Percentiles rank a stretch among this genome's conserved stretches.
Evolutionary conservation across 2,113 vertebrate species (phyloP).

Genomic region (Anguilla japonica): DNA sequence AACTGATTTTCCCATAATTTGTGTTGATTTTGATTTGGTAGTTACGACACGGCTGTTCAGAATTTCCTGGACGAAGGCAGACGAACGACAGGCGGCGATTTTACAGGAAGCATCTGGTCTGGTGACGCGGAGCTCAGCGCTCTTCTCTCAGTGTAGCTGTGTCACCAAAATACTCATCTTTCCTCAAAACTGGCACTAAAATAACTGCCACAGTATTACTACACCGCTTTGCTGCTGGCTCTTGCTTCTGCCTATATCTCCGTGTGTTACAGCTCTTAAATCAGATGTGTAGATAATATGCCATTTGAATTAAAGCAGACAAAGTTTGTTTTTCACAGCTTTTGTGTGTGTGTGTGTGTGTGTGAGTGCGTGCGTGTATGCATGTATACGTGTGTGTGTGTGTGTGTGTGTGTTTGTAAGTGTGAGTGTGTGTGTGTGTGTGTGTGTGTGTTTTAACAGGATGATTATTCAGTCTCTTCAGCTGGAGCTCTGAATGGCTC

Average conservation of each 20-base stretch:
- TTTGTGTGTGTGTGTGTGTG: neutral
- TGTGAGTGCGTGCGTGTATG: neutral
- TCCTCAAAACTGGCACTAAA: neutral
- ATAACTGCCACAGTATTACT: neutral
- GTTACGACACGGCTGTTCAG: neutral
- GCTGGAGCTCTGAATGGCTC: neutral
- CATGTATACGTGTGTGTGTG: constrained; percentile 17
- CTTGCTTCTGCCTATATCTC: too few species aligned
- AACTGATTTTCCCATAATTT: neutral
- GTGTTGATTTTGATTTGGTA: neutral
- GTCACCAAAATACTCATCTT: neutral
- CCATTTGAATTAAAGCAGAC: too few species aligned
- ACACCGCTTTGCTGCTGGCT: neutral
- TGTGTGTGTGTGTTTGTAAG: constrained; percentile 22
- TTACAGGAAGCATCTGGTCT: constrained; percentile 15
- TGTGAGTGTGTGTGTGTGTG: neutral
- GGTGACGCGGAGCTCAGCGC: neutral
- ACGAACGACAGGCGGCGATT: neutral
- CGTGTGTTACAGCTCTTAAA: too few species aligned
- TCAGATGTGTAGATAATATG: too few species aligned
- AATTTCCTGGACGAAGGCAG: neutral
- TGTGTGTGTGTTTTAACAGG: neutral
- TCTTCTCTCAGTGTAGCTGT: too few species aligned
- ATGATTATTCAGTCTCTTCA: constrained; percentile 16
- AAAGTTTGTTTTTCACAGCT: too few species aligned